Conservation (phyloP, 2,113 vertebrate genomes). For the Chitala chitala region DNA sequence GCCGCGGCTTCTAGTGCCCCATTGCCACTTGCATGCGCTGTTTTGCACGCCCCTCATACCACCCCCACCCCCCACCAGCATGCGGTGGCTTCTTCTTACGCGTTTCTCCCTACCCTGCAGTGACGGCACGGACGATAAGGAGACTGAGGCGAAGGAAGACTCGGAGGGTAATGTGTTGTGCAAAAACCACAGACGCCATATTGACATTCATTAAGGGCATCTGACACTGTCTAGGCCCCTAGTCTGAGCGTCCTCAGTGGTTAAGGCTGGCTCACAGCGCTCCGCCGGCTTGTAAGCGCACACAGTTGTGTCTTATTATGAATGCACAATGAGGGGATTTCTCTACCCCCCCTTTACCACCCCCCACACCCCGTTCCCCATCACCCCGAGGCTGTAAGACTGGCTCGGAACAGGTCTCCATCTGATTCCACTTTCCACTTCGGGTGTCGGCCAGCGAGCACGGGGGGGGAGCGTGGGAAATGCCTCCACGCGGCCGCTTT, state of each 20-base stretch:
- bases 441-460: constrained; percentile 24
- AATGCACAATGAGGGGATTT: constrained; percentile 43
- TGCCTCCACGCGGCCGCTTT: constrained; percentile 22
- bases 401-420: constrained; percentile 32
- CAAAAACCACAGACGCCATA: constrained; percentile 25
- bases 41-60: neutral
- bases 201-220: neutral
- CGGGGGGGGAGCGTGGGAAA: constrained; percentile 43
- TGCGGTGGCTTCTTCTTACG: constrained; percentile 26
- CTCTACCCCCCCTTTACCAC: constrained; percentile 45
- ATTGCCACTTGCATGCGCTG: neutral
- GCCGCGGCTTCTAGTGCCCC: constrained; percentile 20
- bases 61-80: neutral
- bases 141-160: constrained; percentile 71
- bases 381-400: constrained; percentile 30
- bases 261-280: neutral
- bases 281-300: neutral
- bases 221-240: neutral
- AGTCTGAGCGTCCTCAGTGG: neutral
- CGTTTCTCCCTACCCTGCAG: constrained; percentile 58
- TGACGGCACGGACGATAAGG: constrained; percentile 85
- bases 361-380: constrained; percentile 28
- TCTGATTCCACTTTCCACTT: constrained; percentile 30
- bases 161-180: constrained; percentile 66
- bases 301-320: neutral